phyloP scores from a whole-genome alignment of 2,888 invertebrate genomes.

The Ophion ventricosus region DNA sequence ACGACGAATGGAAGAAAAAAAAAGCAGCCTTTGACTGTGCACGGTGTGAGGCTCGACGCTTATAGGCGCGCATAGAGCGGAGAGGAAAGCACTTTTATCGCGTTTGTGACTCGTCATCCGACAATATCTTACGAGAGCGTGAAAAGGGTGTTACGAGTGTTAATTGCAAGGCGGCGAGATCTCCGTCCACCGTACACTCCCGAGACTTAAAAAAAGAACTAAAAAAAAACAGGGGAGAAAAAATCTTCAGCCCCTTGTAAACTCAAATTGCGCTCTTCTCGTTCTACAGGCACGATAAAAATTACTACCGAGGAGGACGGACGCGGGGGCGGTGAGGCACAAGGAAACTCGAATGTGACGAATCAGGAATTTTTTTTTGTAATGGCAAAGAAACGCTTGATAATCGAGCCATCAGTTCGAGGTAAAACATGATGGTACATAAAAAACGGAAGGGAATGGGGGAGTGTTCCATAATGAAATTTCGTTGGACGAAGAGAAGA shows the following conservation, averaged over 20 bases:
- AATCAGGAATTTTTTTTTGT: too few species aligned
- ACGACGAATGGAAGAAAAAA: not conserved
- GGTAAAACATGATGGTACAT: not conserved
- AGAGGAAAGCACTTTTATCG: conserved; percentile 15
- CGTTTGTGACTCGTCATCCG: conserved; percentile 30
- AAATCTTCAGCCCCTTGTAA: conserved; percentile 5
- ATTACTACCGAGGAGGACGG: not conserved
- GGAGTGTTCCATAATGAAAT: not conserved
- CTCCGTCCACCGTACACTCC: conserved; percentile 11
- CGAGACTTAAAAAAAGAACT: conserved; percentile 10
- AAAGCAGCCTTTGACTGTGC: not conserved
- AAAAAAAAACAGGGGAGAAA: too few species aligned
- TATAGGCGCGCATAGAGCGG: not conserved
- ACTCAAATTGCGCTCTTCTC: not conserved
- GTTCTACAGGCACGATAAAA: conserved; percentile 7
- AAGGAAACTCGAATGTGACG: not conserved
- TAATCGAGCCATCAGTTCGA: not conserved
- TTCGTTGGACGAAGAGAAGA: not conserved
- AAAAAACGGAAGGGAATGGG: not conserved
- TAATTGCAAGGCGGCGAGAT: conserved; percentile 54
- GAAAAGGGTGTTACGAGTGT: conserved; percentile 58
- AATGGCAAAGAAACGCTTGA: not conserved
- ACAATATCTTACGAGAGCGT: conserved; percentile 17
- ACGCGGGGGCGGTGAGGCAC: not conserved
- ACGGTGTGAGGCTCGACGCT: not conserved